phyloP scores from a whole-genome alignment of 1,140 invertebrate species.

The Aporrectodea caliginosa region DNA sequence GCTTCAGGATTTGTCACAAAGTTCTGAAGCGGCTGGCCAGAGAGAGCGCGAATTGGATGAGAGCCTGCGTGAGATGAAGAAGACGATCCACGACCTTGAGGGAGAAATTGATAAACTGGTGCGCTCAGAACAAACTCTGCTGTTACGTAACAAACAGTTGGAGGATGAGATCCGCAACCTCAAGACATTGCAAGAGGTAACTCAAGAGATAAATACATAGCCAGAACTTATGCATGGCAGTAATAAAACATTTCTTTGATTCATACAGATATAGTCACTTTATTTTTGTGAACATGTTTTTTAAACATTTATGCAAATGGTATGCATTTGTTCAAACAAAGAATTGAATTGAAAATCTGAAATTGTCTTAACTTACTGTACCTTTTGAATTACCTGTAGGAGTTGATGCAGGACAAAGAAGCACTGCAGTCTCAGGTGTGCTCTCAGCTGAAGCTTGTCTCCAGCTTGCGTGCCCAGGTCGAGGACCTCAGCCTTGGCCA shows the following conservation, averaged over 20 bases:
- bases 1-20: too few species aligned
- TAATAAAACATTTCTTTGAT: too few species aligned
- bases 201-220: too few species aligned
- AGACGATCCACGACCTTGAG: not conserved
- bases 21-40: too few species aligned
- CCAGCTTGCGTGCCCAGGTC: not conserved
- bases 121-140: not conserved
- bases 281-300: too few species aligned
- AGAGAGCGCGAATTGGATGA: too few species aligned
- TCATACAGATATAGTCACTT: too few species aligned
- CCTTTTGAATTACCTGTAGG: not conserved
- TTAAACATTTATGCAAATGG: too few species aligned
- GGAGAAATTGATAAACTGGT: not conserved
- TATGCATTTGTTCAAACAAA: too few species aligned
- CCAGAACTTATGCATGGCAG: too few species aligned
- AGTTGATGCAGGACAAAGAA: not conserved
- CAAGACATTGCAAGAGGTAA: not conserved
- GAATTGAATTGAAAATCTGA: too few species aligned
- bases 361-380: too few species aligned
- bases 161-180: not conserved
- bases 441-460: not conserved
- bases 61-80: not conserved
- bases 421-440: not conserved
- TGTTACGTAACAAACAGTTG: not conserved
- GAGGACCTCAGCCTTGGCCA: not conserved